Percentiles rank a stretch among this genome's conserved stretches.
Conservation (phyloP, 92 coral and sea anemone genomes). For the Meandrina meandrites region DNA sequence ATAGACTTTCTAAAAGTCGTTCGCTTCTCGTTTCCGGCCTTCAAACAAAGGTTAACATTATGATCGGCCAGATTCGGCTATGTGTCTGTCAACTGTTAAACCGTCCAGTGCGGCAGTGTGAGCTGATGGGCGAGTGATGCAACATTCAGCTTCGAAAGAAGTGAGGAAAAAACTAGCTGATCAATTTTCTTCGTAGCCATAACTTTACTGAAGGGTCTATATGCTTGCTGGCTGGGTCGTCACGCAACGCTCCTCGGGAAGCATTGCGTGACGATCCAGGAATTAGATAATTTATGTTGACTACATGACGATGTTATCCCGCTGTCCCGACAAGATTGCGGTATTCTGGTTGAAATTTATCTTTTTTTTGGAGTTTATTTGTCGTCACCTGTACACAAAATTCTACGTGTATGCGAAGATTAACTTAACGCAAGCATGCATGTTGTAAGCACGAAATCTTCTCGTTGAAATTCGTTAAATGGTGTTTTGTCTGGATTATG, state of each 20-base stretch:
- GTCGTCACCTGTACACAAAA: not conserved
- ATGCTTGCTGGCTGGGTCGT: too few species aligned
- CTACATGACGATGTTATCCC: not conserved
- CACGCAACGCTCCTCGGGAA: not conserved
- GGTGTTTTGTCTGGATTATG: not conserved
- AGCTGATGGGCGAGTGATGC: too few species aligned
- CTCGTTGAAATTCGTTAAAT: not conserved
- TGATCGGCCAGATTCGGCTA: too few species aligned
- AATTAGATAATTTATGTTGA: not conserved
- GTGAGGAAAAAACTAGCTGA: too few species aligned
- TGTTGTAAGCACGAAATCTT: not conserved
- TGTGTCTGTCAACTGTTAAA: too few species aligned
- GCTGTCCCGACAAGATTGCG: slow-evolving; percentile 8
- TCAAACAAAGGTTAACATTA: too few species aligned
- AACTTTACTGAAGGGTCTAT: too few species aligned
- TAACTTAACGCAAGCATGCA: not conserved
- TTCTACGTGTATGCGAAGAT: not conserved
- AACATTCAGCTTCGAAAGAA: too few species aligned
- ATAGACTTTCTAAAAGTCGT: too few species aligned
- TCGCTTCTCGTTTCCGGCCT: too few species aligned
- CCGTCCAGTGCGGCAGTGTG: too few species aligned
- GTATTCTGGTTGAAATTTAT: not conserved
- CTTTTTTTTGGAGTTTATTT: not conserved
- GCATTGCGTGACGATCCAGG: slow-evolving; percentile 1
- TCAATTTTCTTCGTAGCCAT: too few species aligned